phyloP scores from a whole-genome alignment of 1,140 invertebrate species.

The Bombus polaris region DNA sequence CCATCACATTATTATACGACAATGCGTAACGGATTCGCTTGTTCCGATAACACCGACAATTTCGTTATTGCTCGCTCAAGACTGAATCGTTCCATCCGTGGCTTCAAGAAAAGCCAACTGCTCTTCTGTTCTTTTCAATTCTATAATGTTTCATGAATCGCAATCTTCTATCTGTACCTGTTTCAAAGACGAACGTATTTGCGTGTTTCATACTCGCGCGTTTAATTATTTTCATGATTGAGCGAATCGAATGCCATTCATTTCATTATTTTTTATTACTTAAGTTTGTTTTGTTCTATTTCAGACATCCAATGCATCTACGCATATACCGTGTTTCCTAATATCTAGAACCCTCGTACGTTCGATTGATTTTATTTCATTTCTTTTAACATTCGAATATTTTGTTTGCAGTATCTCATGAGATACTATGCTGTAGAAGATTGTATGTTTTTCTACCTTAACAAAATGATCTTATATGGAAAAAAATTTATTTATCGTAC shows the following conservation, averaged over 20 bases:
- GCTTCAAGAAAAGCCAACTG: constrained; percentile 2
- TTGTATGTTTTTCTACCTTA: background rate
- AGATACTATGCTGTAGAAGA: background rate
- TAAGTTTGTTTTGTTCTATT: background rate
- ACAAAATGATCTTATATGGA: constrained; percentile 1
- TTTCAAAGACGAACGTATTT: background rate
- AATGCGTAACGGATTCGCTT: constrained; percentile 1
- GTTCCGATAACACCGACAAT: constrained; percentile 10
- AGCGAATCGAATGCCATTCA: background rate
- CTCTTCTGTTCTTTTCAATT: constrained; percentile 23
- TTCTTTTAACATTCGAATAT: background rate
- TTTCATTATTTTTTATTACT: background rate
- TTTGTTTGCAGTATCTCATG: too few species aligned
- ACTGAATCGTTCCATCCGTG: constrained; percentile 46
- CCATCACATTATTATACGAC: constrained; percentile 18
- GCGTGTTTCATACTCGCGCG: background rate
- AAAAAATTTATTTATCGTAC: constrained; percentile 46
- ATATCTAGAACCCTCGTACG: background rate
- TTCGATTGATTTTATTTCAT: background rate
- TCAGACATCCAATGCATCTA: background rate
- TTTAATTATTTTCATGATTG: background rate
- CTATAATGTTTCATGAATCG: constrained; percentile 1
- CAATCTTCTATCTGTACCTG: constrained; percentile 20
- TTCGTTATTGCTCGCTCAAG: constrained; percentile 40
- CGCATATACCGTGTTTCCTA: background rate